A percentile compares a stretch with the other conserved stretches of the same genome.
phyloP scores from a whole-genome alignment of 2,113 vertebrate species.

The Salminus brasiliensis region DNA sequence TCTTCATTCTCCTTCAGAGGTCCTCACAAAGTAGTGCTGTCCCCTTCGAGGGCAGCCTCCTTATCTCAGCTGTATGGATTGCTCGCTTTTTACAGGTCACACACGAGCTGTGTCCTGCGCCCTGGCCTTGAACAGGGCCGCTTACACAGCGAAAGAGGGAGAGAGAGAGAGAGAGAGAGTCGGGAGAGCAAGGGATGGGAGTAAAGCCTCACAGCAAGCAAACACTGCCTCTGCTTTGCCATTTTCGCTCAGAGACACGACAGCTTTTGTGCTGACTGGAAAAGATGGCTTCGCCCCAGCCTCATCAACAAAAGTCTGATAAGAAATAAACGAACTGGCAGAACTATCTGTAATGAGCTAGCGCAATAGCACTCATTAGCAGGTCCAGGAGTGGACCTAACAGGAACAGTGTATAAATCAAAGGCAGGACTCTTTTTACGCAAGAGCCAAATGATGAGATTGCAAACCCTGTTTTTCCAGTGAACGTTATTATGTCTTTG shows the following conservation, averaged over 20 bases:
- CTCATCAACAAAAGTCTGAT: slow-evolving; percentile 42
- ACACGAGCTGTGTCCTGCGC: slow-evolving; percentile 33
- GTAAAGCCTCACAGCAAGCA: not conserved
- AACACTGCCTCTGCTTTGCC: not conserved
- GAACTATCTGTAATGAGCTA: slow-evolving; percentile 46
- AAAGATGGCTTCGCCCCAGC: slow-evolving; percentile 37
- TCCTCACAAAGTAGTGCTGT: slow-evolving; percentile 56
- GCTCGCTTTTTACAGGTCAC: slow-evolving; percentile 56
- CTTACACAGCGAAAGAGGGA: not conserved
- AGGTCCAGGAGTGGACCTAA: slow-evolving; percentile 22
- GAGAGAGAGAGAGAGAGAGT: not conserved
- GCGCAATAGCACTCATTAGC: slow-evolving; percentile 49
- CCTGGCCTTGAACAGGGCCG: slow-evolving; percentile 19
- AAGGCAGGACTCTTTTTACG: slow-evolving; percentile 33
- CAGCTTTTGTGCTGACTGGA: slow-evolving; percentile 35
- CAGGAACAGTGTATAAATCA: slow-evolving; percentile 43
- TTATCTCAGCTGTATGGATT: slow-evolving; percentile 60
- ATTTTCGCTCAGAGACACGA: not conserved
- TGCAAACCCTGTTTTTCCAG: slow-evolving; percentile 14
- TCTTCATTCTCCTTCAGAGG: slow-evolving; percentile 41
- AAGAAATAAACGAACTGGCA: slow-evolving; percentile 32
- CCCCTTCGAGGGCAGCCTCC: slow-evolving; percentile 51
- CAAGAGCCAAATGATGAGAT: slow-evolving; percentile 32
- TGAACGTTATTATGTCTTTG: slow-evolving; percentile 11
- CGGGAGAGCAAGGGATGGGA: not conserved